Base-by-base conservation (phyloP, 2,797 vertebrate species). In the Gallirallus australis region DNA sequence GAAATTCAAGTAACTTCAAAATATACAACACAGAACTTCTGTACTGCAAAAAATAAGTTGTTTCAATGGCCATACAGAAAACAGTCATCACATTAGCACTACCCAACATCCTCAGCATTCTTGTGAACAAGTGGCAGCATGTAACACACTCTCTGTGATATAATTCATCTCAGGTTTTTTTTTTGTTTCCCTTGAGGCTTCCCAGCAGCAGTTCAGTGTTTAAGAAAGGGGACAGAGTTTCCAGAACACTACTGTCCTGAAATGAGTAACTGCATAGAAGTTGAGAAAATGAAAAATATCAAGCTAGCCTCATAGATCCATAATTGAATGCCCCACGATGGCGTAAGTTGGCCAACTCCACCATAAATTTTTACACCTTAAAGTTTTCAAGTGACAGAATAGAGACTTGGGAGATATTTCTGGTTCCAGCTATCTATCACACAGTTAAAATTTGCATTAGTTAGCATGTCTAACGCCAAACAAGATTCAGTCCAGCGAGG, bases 251-350 rank as follows among this genome's bases (percentile, higher is more conserved):
- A 80, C 81, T 89, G 78, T 90, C 75, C 95, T 82, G 31, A 93
- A 97, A 97, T 94, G 81, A 98, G 28, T 89, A 97, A 97, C 40
- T 45, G 78, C 91, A 48, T 40, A 71, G 60, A 96, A 97, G 92
- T 89, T 96, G 70, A 94, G 86, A 86, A 97, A 97, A 95, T 95
- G 89, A 97, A 97, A 97, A 96, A 90, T 40, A 91, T 25, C 3
- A 2, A 94, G 71, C 63, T 88, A 94, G 80, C 57, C 66, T 96
- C 97, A 89, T 61, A 92, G 86, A 63, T 93, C 79, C 42, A 5
- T 76, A 96, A 95, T 40, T 24, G 69, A 95, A 93, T 56, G 84
- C 50, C 90, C 81, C 77, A 92, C 3, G 8, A 86, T 70, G 57
- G 82, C 90, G 72, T 50, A 63, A 81, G 86, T 33, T 91, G 87